Evolutionary conservation across 2,888 invertebrate species (phyloP).

Genomic region (Adineta ricciae): DNA sequence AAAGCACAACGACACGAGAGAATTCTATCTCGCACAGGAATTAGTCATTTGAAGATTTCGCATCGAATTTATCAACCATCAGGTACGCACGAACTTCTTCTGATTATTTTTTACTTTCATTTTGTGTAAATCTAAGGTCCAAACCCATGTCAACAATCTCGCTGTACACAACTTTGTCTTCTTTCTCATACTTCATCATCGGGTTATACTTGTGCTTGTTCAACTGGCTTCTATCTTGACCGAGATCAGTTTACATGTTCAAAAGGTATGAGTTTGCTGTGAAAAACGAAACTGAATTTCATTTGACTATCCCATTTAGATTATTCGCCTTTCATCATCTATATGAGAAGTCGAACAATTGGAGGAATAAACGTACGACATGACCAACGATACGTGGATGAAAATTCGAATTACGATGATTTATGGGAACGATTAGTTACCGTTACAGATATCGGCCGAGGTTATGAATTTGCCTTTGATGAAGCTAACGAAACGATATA

Average conservation of each 20-base stretch:
- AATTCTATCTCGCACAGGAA: constrained; percentile 55
- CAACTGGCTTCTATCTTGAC: constrained; percentile 59
- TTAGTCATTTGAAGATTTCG: constrained; percentile 67
- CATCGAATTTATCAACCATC: constrained; percentile 82
- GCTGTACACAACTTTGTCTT: constrained; percentile 81
- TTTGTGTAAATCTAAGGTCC: constrained; percentile 43
- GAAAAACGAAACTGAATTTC: too few species aligned
- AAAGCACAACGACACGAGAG: constrained; percentile 81
- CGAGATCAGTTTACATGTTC: background rate
- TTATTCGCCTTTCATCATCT: constrained; percentile 57
- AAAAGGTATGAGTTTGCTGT: background rate
- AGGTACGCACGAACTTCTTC: constrained; percentile 39
- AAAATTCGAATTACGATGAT: constrained; percentile 22
- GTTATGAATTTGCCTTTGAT: constrained; percentile 81
- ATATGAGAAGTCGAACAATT: constrained; percentile 37
- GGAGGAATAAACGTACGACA: constrained; percentile 39
- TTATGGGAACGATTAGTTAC: constrained; percentile 42
- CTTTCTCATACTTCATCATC: constrained; percentile 62
- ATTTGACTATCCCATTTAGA: constrained; percentile 39
- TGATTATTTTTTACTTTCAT: too few species aligned
- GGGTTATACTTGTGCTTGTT: constrained; percentile 82
- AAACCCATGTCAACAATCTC: constrained; percentile 64
- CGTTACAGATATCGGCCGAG: constrained; percentile 55
- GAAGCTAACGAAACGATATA: constrained; percentile 70
- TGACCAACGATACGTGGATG: constrained; percentile 19